Evolutionary conservation across 2,797 vertebrate species (phyloP).

Genomic region (Centroberyx gerrardi): DNA sequence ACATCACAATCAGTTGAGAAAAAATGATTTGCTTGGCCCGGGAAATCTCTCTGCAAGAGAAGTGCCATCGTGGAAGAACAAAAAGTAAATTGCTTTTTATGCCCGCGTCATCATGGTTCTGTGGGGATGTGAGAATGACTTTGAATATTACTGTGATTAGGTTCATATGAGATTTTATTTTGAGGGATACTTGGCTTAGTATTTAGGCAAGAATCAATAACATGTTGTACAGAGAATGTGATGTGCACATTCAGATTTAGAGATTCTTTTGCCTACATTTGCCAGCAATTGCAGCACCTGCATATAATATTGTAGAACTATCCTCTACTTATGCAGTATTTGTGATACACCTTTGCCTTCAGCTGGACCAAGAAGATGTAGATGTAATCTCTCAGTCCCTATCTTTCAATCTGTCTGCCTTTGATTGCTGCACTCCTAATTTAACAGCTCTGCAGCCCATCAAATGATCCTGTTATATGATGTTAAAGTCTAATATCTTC

Average conservation of each 20-base stretch:
- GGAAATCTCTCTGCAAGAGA: conserved; percentile 63
- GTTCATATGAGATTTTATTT: conserved; percentile 54
- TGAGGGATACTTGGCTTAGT: conserved; percentile 31
- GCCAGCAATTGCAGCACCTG: neutral
- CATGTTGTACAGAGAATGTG: neutral
- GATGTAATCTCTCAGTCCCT: conserved; percentile 8
- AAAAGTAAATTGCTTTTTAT: conserved; percentile 79
- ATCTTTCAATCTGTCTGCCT: neutral
- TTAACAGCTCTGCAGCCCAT: neutral
- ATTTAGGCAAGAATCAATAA: neutral
- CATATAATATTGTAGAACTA: neutral
- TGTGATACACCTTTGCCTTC: conserved; percentile 8
- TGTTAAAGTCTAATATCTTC: conserved; percentile 12
- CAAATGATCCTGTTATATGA: conserved; percentile 14
- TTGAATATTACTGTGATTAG: conserved; percentile 53
- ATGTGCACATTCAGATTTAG: neutral
- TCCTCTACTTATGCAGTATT: neutral
- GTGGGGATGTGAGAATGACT: conserved; percentile 60
- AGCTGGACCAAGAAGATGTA: conserved; percentile 19
- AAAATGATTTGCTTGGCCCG: conserved; percentile 71
- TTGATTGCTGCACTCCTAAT: neutral
- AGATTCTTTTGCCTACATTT: neutral
- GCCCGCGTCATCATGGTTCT: conserved; percentile 43
- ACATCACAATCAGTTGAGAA: conserved; percentile 77
- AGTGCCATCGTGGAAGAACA: conserved; percentile 57